phyloP scores from a whole-genome alignment of 2,113 vertebrate genomes.

The Trogon melanurus region DNA sequence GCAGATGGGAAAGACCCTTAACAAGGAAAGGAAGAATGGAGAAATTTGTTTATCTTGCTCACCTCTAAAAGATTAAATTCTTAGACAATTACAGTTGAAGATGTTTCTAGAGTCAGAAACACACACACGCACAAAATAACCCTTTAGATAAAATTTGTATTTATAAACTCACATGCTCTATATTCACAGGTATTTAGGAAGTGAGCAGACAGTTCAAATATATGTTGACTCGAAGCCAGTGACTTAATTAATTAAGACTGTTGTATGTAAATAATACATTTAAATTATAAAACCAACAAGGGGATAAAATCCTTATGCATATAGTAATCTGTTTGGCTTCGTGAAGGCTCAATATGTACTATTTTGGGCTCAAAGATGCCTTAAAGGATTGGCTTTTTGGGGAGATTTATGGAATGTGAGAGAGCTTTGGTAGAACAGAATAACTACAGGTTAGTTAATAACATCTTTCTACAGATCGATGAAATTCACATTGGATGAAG shows the following conservation, averaged over 20 bases:
- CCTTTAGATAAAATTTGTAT: background rate
- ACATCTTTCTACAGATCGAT: background rate
- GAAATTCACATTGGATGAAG: background rate
- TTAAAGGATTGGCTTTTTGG: fast-evolving
- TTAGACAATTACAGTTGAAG: background rate
- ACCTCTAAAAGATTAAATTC: background rate
- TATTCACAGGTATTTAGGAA: background rate
- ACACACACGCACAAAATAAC: background rate
- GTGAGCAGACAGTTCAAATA: background rate
- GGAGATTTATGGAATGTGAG: background rate
- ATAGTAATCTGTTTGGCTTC: background rate
- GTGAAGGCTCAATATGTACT: background rate
- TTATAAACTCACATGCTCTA: background rate
- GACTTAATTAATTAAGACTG: background rate
- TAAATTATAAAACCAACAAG: background rate
- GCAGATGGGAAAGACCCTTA: background rate
- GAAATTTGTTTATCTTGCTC: background rate
- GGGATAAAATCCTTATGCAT: background rate
- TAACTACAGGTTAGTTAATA: background rate
- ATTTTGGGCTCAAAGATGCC: background rate
- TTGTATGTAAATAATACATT: background rate
- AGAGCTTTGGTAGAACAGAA: background rate
- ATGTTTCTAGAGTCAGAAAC: background rate
- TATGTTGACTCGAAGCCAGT: background rate
- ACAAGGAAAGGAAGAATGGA: background rate